Evolutionary conservation across 2,113 vertebrate species (phyloP).

Genomic region (Sceloporus undulatus): DNA sequence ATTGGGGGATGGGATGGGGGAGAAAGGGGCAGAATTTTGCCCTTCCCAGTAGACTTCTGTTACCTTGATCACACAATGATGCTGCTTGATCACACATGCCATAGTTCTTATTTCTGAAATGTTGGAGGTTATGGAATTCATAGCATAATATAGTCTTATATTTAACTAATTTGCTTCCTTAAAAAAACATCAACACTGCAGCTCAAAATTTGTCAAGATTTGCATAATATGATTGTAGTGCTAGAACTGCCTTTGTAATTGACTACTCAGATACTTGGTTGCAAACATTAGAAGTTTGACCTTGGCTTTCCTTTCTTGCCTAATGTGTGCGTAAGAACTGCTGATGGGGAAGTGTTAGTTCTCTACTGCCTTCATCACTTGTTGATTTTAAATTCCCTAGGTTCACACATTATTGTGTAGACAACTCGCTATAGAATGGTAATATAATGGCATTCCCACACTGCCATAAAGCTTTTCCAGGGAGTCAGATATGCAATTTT

Average conservation of each 20-base stretch:
- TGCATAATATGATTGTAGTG: not conserved
- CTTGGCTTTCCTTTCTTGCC: not conserved
- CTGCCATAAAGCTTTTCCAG: not conserved
- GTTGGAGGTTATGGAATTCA: no score
- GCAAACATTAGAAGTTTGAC: not conserved
- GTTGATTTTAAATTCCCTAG: not conserved
- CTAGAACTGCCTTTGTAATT: not conserved
- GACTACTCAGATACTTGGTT: not conserved
- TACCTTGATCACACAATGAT: no score
- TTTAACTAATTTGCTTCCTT: slow-evolving; percentile 11
- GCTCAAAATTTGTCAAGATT: not conserved
- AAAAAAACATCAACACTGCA: not conserved
- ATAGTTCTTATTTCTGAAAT: no score
- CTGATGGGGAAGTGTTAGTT: not conserved
- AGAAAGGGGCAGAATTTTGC: no score
- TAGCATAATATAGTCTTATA: not conserved
- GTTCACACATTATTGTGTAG: not conserved
- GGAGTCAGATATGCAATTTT: not conserved
- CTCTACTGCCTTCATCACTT: not conserved
- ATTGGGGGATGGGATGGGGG: no score
- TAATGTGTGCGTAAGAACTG: not conserved
- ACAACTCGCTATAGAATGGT: not conserved
- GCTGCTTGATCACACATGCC: no score
- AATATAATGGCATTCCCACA: no score
- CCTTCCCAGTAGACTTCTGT: no score